These are phyloP conservation scores for Natrix natrix DNA, from an alignment of 2,797 vertebrate species.

Conservation along the genomic window DNA sequence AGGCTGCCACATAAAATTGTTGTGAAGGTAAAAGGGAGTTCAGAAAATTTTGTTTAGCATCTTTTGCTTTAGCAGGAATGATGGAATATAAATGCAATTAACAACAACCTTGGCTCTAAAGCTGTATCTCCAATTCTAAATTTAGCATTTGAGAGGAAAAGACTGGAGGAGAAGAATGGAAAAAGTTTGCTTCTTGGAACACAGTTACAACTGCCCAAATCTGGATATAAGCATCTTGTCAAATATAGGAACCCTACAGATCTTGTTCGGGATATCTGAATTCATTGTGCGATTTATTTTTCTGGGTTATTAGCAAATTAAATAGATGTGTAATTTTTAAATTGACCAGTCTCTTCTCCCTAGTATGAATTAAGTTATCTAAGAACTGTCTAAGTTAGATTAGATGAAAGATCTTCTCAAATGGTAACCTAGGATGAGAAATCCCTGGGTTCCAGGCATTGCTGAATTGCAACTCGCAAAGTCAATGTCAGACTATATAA, in stretches of 20 bases:
- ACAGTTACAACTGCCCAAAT: neutral
- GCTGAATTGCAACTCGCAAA: neutral
- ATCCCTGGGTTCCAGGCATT: neutral
- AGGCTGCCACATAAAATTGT: neutral
- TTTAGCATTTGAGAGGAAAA: neutral
- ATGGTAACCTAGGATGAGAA: neutral
- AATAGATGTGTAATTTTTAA: neutral
- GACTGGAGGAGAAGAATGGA: neutral
- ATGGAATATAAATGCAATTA: neutral
- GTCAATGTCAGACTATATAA: neutral
- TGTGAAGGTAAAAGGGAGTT: neutral
- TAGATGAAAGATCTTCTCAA: neutral
- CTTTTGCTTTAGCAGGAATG: neutral
- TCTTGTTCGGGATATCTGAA: neutral
- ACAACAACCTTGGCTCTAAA: neutral
- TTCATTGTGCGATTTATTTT: neutral
- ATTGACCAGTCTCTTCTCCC: neutral
- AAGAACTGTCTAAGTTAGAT: neutral
- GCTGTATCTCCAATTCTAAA: neutral
- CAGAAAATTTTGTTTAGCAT: neutral
- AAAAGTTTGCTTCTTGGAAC: neutral
- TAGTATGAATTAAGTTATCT: neutral
- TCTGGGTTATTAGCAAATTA: neutral
- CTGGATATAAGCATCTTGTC: neutral
- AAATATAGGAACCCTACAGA: neutral